These are phyloP conservation scores for Coreius guichenoti DNA, from an alignment of 2,797 vertebrate species.

Conservation along the genomic window DNA sequence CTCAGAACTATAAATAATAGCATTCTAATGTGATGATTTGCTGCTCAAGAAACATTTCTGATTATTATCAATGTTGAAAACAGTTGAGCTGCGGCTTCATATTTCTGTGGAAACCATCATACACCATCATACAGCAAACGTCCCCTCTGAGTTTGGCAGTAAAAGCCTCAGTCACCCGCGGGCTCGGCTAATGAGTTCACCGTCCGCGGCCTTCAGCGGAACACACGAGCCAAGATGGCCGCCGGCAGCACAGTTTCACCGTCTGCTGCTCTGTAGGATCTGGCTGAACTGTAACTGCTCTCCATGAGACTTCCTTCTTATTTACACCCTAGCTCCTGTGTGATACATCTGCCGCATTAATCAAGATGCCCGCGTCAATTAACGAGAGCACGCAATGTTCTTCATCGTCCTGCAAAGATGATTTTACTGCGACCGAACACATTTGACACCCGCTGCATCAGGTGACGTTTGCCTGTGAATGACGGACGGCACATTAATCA, in stretches of 20 bases:
- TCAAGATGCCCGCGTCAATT: conserved; percentile 56
- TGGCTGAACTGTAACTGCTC: conserved; percentile 60
- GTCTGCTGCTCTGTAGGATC: conserved; percentile 59
- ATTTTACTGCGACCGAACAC: background rate
- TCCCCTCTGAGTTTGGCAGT: background rate
- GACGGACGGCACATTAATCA: too few species aligned
- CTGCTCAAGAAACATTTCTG: too few species aligned
- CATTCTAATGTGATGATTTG: too few species aligned
- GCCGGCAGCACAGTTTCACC: conserved; percentile 31
- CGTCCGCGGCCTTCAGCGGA: conserved; percentile 42
- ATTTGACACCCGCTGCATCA: background rate
- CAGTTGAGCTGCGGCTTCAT: too few species aligned
- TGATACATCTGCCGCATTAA: conserved; percentile 60
- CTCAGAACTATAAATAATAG: too few species aligned
- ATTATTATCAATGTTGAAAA: too few species aligned
- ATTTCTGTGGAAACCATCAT: too few species aligned
- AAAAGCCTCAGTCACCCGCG: background rate
- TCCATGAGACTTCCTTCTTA: conserved; percentile 54
- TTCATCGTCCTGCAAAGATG: background rate
- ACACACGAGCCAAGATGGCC: conserved; percentile 49
- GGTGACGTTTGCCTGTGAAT: background rate
- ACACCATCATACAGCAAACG: too few species aligned
- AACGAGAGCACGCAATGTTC: conserved; percentile 18
- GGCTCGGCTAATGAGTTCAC: conserved; percentile 51
- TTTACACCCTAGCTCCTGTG: conserved; percentile 56